These are phyloP conservation scores for Anguilla japonica DNA, from an alignment of 2,113 vertebrate genomes.

Conservation along the genomic window DNA sequence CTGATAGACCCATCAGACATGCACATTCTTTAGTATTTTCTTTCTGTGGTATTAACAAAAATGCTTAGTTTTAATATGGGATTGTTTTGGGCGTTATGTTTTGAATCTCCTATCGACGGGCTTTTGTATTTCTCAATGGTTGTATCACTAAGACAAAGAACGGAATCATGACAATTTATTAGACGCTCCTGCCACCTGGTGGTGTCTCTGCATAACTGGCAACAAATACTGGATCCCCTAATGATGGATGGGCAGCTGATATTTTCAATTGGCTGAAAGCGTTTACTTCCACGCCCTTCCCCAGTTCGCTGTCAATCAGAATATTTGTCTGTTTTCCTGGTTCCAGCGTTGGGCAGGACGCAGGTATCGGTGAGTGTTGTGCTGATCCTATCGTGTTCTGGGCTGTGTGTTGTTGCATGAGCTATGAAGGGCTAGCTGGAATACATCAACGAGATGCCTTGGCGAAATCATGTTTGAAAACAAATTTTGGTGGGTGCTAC, in stretches of 20 bases:
- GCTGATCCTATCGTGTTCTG: background rate
- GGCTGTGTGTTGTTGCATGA: background rate
- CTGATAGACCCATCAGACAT: too few species aligned
- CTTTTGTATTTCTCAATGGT: too few species aligned
- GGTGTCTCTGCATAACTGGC: background rate
- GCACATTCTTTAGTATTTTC: too few species aligned
- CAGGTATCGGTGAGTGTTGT: conserved; percentile 22
- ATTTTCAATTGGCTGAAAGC: conserved; percentile 19
- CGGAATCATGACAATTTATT: background rate
- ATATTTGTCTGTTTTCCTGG: conserved; percentile 22
- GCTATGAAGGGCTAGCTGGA: background rate
- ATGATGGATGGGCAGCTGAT: background rate
- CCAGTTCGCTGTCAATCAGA: conserved; percentile 13
- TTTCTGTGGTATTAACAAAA: too few species aligned
- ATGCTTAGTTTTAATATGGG: too few species aligned
- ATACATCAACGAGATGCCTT: background rate
- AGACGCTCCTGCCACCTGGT: background rate
- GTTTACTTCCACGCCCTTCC: background rate
- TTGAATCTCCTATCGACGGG: too few species aligned
- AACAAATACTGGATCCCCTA: background rate
- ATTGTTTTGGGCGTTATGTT: too few species aligned
- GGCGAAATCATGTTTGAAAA: background rate
- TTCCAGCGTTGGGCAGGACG: conserved; percentile 1
- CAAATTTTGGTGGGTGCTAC: background rate
- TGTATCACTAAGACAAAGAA: background rate